Percentiles rank a stretch among this genome's conserved stretches.
Evolutionary conservation across 2,797 vertebrate species (phyloP).

Genomic region (Diplodus puntazzo): DNA sequence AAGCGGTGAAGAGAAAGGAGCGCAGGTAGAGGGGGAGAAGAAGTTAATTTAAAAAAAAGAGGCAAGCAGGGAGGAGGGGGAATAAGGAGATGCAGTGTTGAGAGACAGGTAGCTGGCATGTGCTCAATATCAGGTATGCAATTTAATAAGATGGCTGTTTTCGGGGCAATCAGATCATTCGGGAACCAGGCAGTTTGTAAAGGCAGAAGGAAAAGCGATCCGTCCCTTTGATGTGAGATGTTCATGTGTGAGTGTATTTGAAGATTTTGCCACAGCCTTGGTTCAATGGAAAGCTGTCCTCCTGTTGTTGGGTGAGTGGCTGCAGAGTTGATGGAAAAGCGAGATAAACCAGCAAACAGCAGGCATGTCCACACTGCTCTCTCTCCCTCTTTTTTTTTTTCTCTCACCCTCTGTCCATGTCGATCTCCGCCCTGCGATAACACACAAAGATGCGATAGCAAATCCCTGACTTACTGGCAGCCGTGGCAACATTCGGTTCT

Average conservation of each 20-base stretch:
- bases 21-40: conserved; percentile 4
- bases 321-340: conserved; percentile 63
- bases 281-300: conserved; percentile 65
- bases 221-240: conserved; percentile 17
- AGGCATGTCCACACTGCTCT: conserved; percentile 70
- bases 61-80: conserved; percentile 7
- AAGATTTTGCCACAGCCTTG: conserved; percentile 37
- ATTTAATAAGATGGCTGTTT: conserved; percentile 20
- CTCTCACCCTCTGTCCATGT: conserved; percentile 34
- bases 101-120: background rate
- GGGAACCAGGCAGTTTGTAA: conserved; percentile 4
- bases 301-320: conserved; percentile 51
- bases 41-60: conserved; percentile 21
- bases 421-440: conserved; percentile 70
- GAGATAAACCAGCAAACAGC: conserved; percentile 64
- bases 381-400: conserved; percentile 27
- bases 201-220: conserved; percentile 14
- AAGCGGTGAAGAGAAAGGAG: conserved; percentile 16
- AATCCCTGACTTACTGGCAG: conserved; percentile 68
- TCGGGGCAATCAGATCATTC: conserved; percentile 15
- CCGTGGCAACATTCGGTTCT: conserved; percentile 59
- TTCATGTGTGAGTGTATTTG: conserved; percentile 33
- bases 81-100: conserved; percentile 1
- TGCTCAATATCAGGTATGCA: conserved; percentile 17
- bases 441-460: conserved; percentile 70